A percentile compares a stretch with the other conserved stretches of the same genome.
Conservation (phyloP, 2,113 vertebrate species). For the Dasypus novemcinctus region DNA sequence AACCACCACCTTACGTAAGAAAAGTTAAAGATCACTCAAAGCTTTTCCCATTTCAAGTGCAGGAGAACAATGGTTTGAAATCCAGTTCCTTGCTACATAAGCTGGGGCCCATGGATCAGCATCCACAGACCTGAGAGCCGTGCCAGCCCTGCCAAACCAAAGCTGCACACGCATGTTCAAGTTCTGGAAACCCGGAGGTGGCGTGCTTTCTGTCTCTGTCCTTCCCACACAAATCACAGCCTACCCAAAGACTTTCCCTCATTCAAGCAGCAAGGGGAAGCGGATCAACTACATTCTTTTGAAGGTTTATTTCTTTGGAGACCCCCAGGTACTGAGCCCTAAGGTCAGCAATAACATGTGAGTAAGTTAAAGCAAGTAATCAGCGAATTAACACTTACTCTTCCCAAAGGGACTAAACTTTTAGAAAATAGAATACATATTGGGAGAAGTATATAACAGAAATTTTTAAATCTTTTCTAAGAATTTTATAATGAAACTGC, state of each 20-base stretch:
- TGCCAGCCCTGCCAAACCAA: background rate
- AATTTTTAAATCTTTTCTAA: background rate
- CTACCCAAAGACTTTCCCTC: background rate
- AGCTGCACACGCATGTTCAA: too few species aligned
- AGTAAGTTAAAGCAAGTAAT: slow-evolving; percentile 34
- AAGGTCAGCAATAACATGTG: background rate
- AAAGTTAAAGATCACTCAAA: background rate
- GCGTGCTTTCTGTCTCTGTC: too few species aligned
- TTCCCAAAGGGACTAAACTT: background rate
- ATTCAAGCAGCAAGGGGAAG: background rate
- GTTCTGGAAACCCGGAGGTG: too few species aligned
- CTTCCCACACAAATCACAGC: background rate
- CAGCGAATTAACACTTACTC: slow-evolving; percentile 1
- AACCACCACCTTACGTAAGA: background rate
- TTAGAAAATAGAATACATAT: background rate
- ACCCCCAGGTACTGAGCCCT: background rate
- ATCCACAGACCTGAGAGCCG: background rate
- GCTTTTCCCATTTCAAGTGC: background rate
- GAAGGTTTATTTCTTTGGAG: background rate
- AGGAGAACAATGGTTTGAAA: background rate
- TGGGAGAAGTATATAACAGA: background rate
- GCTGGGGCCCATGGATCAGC: background rate
- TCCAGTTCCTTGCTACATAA: background rate
- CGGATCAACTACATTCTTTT: slow-evolving; percentile 32
- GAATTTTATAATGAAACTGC: background rate